Conservation (phyloP, 64 coral and sea anemone species). For the Hydrozoanthus tunicans region DNA sequence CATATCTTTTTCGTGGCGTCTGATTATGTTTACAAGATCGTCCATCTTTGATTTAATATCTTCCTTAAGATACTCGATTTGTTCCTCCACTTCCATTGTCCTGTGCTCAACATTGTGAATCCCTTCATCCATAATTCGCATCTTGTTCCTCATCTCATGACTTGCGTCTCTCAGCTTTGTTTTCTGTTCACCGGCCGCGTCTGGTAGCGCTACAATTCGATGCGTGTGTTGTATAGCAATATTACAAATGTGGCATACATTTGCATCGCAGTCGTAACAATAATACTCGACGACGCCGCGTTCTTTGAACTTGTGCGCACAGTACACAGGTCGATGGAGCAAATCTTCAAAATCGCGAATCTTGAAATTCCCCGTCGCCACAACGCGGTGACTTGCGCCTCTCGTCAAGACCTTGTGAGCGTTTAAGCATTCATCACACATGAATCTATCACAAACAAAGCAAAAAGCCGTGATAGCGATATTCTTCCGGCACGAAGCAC, state of each 20-base stretch:
- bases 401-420: conserved; percentile 28
- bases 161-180: conserved; percentile 39
- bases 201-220: conserved; percentile 33
- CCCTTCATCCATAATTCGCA: conserved; percentile 37
- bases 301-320: conserved; percentile 88
- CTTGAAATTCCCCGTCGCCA: conserved; percentile 56
- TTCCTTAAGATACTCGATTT: conserved; percentile 79
- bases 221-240: conserved; percentile 58
- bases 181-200: conserved; percentile 33
- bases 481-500: conserved; percentile 71
- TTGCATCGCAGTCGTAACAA: conserved; percentile 87
- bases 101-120: conserved; percentile 41
- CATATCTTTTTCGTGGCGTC: conserved; percentile 81
- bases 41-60: conserved; percentile 77
- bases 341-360: conserved; percentile 71
- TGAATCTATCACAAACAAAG: conserved; percentile 82
- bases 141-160: conserved; percentile 34
- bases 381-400: conserved; percentile 15
- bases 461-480: conserved; percentile 67
- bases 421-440: conserved; percentile 70
- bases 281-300: conserved; percentile 83
- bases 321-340: conserved; percentile 63
- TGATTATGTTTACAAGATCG: conserved; percentile 64
- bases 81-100: conserved; percentile 45
- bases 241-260: conserved; percentile 86